Conservation (phyloP, 2,888 invertebrate species). For the Ectemnius lituratus region DNA sequence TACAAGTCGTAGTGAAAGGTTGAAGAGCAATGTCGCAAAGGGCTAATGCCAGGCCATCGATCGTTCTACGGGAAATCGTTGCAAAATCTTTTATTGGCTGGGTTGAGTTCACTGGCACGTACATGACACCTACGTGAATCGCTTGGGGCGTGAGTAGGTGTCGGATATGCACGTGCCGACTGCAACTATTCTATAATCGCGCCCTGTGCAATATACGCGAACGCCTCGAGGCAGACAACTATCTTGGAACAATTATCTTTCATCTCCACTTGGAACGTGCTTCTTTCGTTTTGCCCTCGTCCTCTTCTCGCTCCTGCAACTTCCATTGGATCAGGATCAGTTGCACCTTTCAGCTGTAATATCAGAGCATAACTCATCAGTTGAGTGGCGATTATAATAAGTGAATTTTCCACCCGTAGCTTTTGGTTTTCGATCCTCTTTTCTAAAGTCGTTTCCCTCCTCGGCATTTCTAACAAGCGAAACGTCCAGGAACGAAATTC, state of each 20-base stretch:
- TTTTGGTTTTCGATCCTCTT: no score
- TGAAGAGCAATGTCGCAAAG: neutral
- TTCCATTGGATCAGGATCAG: no score
- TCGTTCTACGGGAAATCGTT: slow-evolving; percentile 28
- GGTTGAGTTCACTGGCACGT: slow-evolving; percentile 10
- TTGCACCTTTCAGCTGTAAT: no score
- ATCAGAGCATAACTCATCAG: no score
- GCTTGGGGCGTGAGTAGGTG: slow-evolving; percentile 38
- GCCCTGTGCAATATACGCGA: slow-evolving; percentile 15
- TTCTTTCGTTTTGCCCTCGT: slow-evolving; percentile 8
- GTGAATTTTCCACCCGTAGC: no score
- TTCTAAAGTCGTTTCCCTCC: no score
- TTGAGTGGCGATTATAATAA: no score
- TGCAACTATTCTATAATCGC: slow-evolving; percentile 30
- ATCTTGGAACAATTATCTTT: slow-evolving; percentile 31
- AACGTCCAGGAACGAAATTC: no score
- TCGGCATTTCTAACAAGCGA: no score
- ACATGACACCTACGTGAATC: slow-evolving; percentile 40
- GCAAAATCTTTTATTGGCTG: slow-evolving; percentile 46
- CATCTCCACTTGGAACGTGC: neutral
- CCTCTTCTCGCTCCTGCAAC: neutral
- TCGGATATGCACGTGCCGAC: slow-evolving; percentile 34
- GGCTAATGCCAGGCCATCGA: slow-evolving; percentile 14
- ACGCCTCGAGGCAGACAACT: slow-evolving; percentile 9
- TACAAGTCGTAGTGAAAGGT: neutral